Conservation (phyloP, 1,140 invertebrate genomes). For the Rhopalosiphum padi region DNA sequence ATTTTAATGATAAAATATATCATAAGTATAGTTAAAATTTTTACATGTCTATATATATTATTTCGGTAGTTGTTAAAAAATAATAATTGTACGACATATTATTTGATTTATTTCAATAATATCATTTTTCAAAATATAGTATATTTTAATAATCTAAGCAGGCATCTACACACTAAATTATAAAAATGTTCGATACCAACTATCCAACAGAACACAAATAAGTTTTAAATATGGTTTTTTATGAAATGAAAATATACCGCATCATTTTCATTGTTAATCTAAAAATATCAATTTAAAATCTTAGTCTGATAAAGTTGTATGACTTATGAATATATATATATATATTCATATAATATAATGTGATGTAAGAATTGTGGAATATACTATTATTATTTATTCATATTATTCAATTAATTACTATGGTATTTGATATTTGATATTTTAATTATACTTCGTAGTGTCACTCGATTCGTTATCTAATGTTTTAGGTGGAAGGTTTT, state of each 20-base stretch:
- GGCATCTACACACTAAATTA: not conserved
- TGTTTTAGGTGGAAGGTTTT: constrained; percentile 61
- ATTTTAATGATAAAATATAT: not conserved
- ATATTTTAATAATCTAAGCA: not conserved
- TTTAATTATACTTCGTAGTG: not conserved
- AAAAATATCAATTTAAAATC: not conserved
- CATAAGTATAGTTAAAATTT: not conserved
- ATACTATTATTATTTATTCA: not conserved
- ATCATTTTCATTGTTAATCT: too few species aligned
- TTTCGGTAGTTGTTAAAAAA: not conserved
- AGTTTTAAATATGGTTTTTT: not conserved
- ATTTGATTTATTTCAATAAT: not conserved
- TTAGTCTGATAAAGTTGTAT: not conserved
- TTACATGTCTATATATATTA: not conserved
- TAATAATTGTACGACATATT: not conserved
- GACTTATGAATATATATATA: not conserved
- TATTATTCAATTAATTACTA: not conserved
- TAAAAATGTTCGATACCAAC: not conserved
- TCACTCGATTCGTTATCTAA: not conserved
- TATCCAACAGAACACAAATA: not conserved
- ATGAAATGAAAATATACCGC: not conserved
- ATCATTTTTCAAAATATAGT: not conserved
- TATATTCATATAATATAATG: not conserved
- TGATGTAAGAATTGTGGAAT: not conserved
- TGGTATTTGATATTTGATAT: not conserved